Conservation (phyloP, 2,113 vertebrate genomes). For the Clarias macrocephalus region DNA sequence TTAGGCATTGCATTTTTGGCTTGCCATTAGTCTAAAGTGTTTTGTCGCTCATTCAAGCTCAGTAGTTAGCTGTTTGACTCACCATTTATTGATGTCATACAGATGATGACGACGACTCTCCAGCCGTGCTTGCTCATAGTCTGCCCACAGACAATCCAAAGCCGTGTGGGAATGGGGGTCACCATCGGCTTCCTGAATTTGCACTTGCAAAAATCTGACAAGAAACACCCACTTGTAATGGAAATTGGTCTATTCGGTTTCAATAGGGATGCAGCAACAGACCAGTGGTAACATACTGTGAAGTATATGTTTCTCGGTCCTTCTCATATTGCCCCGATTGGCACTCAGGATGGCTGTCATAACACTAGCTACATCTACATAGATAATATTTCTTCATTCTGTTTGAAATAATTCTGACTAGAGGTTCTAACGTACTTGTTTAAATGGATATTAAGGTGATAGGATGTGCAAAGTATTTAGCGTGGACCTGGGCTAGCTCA, state of each 20-base stretch:
- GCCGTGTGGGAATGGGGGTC: not conserved
- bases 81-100: conserved; percentile 14
- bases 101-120: not conserved
- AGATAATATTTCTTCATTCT: too few relatives aligned
- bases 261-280: not conserved
- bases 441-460: too few relatives aligned
- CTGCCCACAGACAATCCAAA: not conserved
- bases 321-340: not conserved
- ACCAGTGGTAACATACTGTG: not conserved
- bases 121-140: not conserved
- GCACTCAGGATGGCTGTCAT: not conserved
- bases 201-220: not conserved
- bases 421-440: too few relatives aligned
- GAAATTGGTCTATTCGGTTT: not conserved
- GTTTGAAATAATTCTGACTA: too few relatives aligned
- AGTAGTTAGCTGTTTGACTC: conserved; percentile 6
- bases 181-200: not conserved
- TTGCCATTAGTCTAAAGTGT: conserved; percentile 16
- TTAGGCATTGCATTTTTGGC: conserved; percentile 13
- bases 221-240: not conserved
- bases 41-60: not conserved
- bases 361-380: too few relatives aligned
- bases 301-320: not conserved
- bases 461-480: too few relatives aligned
- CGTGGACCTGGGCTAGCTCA: too few relatives aligned